Base-by-base conservation (phyloP, 2,113 vertebrate species). In the Camelus dromedarius region DNA sequence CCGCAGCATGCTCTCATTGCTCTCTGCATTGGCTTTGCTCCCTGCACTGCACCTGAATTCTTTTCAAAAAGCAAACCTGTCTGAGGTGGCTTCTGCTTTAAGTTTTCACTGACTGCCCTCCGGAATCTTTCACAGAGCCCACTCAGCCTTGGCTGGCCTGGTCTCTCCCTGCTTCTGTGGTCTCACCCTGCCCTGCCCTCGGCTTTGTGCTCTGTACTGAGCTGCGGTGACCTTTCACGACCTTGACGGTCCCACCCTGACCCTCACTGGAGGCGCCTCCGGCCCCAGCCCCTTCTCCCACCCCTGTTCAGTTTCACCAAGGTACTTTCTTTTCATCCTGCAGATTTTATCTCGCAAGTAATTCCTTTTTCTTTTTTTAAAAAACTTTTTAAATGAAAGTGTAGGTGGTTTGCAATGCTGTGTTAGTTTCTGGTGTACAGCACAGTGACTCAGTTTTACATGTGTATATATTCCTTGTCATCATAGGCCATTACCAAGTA, bases 1-100 rank as follows among this genome's bases (percentile, higher is more conserved):
- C 26, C 7, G 30, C 1, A 1, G 8, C 3, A 10, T 11, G 15
- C 24, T 32, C 46, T 26, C 2, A 1, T 5, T 32, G 6, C 48
- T 67, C 50, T n/a, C 28, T 42, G 13, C 6, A 12, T 18, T 0
- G 10, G 22, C 28, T 60, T 35, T 58, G 12, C 35, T 38, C 19
- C 5, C 28, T 32, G 42, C 24, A 0, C 14, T 13, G 28, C 32
- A 46, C 13, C 35, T 5, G 48, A 24, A 2, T 62, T 52, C 22
- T 73, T 89, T 32, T 18, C 64, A 66, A 19, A n/a, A 54, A 42
- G 60, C 11, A 70, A 54, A 69, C 42, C 76, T 69, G 50, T 38
- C 14, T 26, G 26, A 20, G 26, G 76, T 32, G 50, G 15, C 38
- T 76, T 67, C 56, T 52, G 58, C 50, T 42, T 19, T 2, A 16